A percentile compares a stretch with the other conserved stretches of the same genome.
Evolutionary conservation across 2,888 invertebrate genomes (phyloP).

Genomic region (Xestoiulus laeticollis): DNA sequence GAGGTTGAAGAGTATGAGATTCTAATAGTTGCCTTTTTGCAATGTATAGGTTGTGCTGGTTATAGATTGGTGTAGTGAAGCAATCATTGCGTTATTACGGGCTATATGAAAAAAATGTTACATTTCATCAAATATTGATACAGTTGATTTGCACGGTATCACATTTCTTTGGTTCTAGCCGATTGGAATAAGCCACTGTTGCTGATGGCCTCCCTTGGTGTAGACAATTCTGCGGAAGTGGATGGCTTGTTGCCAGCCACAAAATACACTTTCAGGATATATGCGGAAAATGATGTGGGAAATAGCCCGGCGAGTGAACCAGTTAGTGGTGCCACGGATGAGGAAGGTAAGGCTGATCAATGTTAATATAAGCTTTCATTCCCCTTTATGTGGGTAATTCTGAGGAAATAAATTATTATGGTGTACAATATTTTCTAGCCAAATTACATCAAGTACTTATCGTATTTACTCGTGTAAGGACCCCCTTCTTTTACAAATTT

Average conservation of each 20-base stretch:
- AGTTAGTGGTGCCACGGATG: conserved; percentile 93
- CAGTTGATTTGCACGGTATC: not conserved
- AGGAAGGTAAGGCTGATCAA: conserved; percentile 73
- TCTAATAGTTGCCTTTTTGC: not conserved
- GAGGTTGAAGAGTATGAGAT: not conserved
- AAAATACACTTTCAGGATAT: conserved; percentile 90
- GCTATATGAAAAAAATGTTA: not conserved
- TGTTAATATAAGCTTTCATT: not conserved
- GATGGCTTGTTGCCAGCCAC: conserved; percentile 84
- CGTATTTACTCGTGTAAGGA: too few relatives aligned
- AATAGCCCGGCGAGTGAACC: conserved; percentile 90
- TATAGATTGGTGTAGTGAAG: not conserved
- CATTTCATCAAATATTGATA: not conserved
- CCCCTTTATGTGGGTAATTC: not conserved
- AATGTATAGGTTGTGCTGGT: not conserved
- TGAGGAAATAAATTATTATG: not conserved
- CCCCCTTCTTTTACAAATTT: too few relatives aligned
- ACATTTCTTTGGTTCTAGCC: conserved; percentile 44
- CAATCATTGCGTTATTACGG: not conserved
- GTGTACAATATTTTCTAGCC: too few relatives aligned
- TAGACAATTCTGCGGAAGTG: conserved; percentile 50
- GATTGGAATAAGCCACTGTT: conserved; percentile 48
- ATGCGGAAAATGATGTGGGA: conserved; percentile 93
- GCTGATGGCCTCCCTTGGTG: conserved; percentile 31
- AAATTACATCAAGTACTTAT: too few relatives aligned